These are phyloP conservation scores for Zaprionus tsacasi DNA, from an alignment of 1,140 invertebrate species.

Conservation along the genomic window DNA sequence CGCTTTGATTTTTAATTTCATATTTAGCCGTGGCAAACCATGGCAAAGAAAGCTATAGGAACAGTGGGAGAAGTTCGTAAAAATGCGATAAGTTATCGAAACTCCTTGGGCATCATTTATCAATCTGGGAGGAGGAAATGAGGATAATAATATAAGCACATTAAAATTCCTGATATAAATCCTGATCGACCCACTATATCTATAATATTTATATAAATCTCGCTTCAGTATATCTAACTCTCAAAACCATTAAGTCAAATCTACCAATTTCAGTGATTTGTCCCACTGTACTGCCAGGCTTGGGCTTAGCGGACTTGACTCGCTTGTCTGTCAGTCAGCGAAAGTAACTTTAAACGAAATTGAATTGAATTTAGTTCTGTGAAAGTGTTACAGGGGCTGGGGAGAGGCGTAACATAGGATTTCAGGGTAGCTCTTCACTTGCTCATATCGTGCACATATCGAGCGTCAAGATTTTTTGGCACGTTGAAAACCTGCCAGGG, in stretches of 20 bases:
- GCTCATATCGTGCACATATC: slow-evolving; percentile 42
- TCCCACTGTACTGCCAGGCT: slow-evolving; percentile 47
- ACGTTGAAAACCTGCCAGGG: slow-evolving; percentile 63
- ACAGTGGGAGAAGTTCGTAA: not conserved
- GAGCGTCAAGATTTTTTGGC: slow-evolving; percentile 52
- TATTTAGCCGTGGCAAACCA: slow-evolving; percentile 64
- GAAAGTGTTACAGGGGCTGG: slow-evolving; percentile 59
- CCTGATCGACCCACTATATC: too few relatives aligned
- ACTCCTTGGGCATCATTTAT: not conserved
- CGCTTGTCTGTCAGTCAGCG: slow-evolving; percentile 77
- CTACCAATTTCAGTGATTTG: not conserved
- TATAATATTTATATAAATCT: too few relatives aligned
- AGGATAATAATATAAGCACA: too few relatives aligned
- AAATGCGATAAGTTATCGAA: not conserved
- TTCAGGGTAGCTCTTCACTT: slow-evolving; percentile 26
- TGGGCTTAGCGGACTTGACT: slow-evolving; percentile 62
- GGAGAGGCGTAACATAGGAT: not conserved
- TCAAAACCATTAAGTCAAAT: not conserved
- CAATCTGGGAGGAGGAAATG: too few relatives aligned
- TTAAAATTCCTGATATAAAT: too few relatives aligned
- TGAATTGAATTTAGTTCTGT: slow-evolving; percentile 82
- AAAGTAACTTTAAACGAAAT: slow-evolving; percentile 83
- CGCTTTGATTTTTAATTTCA: slow-evolving; percentile 82
- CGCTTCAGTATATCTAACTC: too few relatives aligned
- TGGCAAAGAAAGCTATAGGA: slow-evolving; percentile 1